These are phyloP conservation scores for Phlogophora meticulosa DNA, from an alignment of 2,888 invertebrate species.

Conservation along the genomic window DNA sequence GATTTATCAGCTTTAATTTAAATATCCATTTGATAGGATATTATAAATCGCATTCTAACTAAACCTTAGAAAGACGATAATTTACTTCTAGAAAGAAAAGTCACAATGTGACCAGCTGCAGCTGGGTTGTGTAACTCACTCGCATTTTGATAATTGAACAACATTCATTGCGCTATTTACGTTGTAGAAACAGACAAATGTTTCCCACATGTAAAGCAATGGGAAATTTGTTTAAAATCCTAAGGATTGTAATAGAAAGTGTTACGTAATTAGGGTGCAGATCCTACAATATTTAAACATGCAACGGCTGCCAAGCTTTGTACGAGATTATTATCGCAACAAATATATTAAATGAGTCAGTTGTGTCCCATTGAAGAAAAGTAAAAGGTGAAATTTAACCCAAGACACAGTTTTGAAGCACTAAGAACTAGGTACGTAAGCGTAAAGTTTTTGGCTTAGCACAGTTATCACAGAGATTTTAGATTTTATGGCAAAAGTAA, in stretches of 20 bases:
- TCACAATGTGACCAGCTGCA: not conserved
- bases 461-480: slow-evolving; percentile 31
- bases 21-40: slow-evolving; percentile 10
- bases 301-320: not conserved
- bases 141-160: too few relatives aligned
- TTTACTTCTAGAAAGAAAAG: not conserved
- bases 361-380: slow-evolving; percentile 28
- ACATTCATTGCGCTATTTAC: too few relatives aligned
- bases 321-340: not conserved
- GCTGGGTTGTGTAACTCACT: too few relatives aligned
- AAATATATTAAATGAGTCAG: slow-evolving; percentile 16
- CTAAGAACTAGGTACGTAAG: not conserved
- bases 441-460: slow-evolving; percentile 31
- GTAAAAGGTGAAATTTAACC: slow-evolving; percentile 15
- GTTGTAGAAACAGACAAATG: too few relatives aligned
- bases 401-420: slow-evolving; percentile 23
- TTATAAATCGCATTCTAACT: not conserved
- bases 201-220: too few relatives aligned
- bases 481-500: slow-evolving; percentile 38
- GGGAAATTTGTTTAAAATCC: too few relatives aligned
- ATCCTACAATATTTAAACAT: not conserved
- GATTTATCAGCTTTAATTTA: slow-evolving; percentile 20
- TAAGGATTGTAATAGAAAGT: too few relatives aligned
- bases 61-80: not conserved
- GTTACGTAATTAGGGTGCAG: too few relatives aligned